Base-by-base conservation (phyloP, 2,113 vertebrate species). In the Vicugna pacos region DNA sequence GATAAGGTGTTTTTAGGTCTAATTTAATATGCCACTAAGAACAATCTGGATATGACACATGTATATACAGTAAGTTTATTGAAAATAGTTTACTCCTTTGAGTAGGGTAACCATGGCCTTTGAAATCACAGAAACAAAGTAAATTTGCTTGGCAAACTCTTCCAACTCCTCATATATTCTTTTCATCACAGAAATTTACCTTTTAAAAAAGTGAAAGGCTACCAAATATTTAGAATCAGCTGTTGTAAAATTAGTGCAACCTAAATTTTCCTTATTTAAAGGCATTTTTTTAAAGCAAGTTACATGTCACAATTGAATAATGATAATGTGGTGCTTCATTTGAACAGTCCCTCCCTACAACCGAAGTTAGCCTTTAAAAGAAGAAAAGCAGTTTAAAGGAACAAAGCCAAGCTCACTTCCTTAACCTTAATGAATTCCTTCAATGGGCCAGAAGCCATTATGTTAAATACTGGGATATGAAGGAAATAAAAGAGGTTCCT, bases 131-230 rank as follows among this genome's bases (percentile, higher is more conserved):
- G 30, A 80, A 73, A 84, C 65, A 90, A 92, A 92, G 56, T 83
- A 93, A 91, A 73, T 94, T 92, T 92, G 26, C 48, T 81, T 95
- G 58, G 56, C 62, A 97, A 92, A 88, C 48, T 64, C 50, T 94
- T 84, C 48, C 13, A 54, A 81, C 38, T 85, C 60, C 93, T 81
- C 42, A 90, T n/a, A 46, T 4, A 85, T 48, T 88, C 38, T 95
- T 95, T 93, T 87, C 42, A 95, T 62, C 17, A 16, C 15, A 35
- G 56, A 95, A 93, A 95, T 77, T 77, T 86, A 46, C 84, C 80
- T 89, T 94, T 89, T 32, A 87, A 81, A 94, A 90, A 82, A n/a
- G 12, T 46, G 13, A 82, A 89, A 65, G 65, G 15, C 38, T 92
- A 89, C 73, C 42, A 97, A 70, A 77, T 42, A 91, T 73, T 91